phyloP scores from a whole-genome alignment of 2,888 invertebrate species.

The Latrodectus elegans region DNA sequence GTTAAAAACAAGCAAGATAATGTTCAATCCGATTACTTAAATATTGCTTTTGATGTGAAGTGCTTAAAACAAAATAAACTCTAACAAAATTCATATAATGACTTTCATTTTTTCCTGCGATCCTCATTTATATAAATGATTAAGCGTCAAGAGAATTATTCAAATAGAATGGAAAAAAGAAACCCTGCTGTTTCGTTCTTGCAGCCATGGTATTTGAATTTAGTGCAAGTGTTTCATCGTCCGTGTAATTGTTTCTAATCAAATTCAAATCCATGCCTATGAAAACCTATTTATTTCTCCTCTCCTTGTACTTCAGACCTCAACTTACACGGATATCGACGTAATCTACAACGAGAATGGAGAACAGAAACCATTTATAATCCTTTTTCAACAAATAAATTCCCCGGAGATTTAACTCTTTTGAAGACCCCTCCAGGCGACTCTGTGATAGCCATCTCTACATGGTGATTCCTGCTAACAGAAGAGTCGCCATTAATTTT shows the following conservation, averaged over 20 bases:
- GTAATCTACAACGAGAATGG: neutral
- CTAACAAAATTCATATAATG: too few species aligned
- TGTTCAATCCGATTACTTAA: too few species aligned
- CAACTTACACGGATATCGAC: neutral
- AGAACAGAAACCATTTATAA: conserved; percentile 1
- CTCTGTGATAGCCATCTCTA: neutral
- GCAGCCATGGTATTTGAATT: too few species aligned
- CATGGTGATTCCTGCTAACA: neutral
- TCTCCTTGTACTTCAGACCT: neutral
- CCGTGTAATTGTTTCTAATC: neutral
- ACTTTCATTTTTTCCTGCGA: too few species aligned
- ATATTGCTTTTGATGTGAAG: too few species aligned
- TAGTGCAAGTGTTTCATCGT: neutral
- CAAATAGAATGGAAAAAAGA: too few species aligned
- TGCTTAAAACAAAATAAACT: too few species aligned
- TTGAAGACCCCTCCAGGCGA: neutral
- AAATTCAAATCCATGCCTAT: neutral
- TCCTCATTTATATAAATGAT: too few species aligned
- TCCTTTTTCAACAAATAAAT: neutral
- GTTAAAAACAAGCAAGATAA: too few species aligned
- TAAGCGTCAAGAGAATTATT: too few species aligned
- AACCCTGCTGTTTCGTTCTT: too few species aligned
- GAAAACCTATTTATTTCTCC: neutral
- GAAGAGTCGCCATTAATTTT: neutral
- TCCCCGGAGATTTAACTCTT: neutral